Evolutionary conservation across 2,797 vertebrate genomes (phyloP), one percentile per base, ranked within the genome.

Genomic region (Danio albolineatus): DNA sequence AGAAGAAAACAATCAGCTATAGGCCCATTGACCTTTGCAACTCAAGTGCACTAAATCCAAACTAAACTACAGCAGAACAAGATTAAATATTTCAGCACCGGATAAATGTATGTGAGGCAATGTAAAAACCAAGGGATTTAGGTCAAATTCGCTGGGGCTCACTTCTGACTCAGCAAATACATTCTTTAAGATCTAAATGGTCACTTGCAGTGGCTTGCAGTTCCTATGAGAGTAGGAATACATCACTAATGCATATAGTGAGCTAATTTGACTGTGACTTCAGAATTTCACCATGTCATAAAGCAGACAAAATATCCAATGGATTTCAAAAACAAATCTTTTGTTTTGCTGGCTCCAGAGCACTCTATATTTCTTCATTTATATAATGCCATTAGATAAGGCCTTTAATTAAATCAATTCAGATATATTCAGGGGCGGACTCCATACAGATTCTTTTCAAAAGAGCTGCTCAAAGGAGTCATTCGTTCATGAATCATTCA

Each of bases 111-210:
- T 28, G 28, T 28, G 28, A 28, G 28, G 5, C 39, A 43, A 43
- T 12, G 6, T 54, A 21, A 54, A 54, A 9, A 54, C 14, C 28
- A 10, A 28, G 16, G 14, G 14, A 51, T 41, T 54, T 19, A 0
- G 12, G 41, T 19, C 17, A 43, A 10, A 64, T 19, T 14, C 51
- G 56, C 36, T 19, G 6, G 4, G 13, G 70, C 57, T 72, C 17
- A 57, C 72, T 57, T 10, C 70, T 39, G 43, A 73, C 57, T 6
- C 56, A 48, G 41, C 12, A 49, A 61, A 57, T 17, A 17, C 8
- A 60, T 49, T 61, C 10, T 46, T 66, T 46, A 67, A 56, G 9
- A 36, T 73, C 28, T 69, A 75, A 73, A 75, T 49, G 41, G 62
- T 59, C 60, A 43, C 53, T 56, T 38, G n/a, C n/a, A 64, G 73